Conservation (phyloP, 1,140 invertebrate genomes). For the Aphis gossypii region DNA sequence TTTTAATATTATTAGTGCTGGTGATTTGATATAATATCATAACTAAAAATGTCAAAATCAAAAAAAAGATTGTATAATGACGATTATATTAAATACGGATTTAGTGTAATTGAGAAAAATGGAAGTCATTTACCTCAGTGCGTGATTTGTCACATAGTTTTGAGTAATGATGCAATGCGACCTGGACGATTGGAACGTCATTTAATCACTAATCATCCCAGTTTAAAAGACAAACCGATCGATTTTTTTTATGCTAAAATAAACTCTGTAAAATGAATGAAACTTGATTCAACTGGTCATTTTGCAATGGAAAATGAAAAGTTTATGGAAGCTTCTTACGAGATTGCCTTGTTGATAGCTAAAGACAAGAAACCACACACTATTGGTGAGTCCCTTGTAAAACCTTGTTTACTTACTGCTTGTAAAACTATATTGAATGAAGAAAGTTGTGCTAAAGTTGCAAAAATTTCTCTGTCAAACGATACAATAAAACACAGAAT, state of each 20-base stretch:
- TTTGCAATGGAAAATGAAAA: slow-evolving; percentile 30
- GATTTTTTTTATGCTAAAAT: slow-evolving; percentile 55
- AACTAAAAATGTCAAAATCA: slow-evolving; percentile 52
- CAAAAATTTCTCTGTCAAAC: neutral
- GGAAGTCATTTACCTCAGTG: slow-evolving; percentile 55
- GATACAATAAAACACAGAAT: slow-evolving; percentile 58
- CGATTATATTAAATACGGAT: slow-evolving; percentile 59
- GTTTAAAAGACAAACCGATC: slow-evolving; percentile 49
- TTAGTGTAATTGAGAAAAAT: slow-evolving; percentile 57
- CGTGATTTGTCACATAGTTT: slow-evolving; percentile 58
- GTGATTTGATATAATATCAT: slow-evolving; percentile 41
- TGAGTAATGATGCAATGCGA: slow-evolving; percentile 59
- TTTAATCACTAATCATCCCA: slow-evolving; percentile 58
- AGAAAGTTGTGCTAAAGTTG: slow-evolving; percentile 19
- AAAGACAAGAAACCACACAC: slow-evolving; percentile 59
- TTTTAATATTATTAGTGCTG: slow-evolving; percentile 34
- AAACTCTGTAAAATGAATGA: slow-evolving; percentile 50
- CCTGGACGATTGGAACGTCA: slow-evolving; percentile 57
- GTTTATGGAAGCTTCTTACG: slow-evolving; percentile 57
- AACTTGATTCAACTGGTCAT: slow-evolving; percentile 40
- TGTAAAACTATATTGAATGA: slow-evolving; percentile 50
- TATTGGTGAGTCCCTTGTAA: slow-evolving; percentile 58
- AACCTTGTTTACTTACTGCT: slow-evolving; percentile 54
- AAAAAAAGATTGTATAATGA: slow-evolving; percentile 59
- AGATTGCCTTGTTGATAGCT: slow-evolving; percentile 57